Percentiles rank a stretch among this genome's conserved stretches.
These are phyloP conservation scores for Drosophila emarginata DNA, from an alignment of 2,888 invertebrate species.

Conservation along the genomic window DNA sequence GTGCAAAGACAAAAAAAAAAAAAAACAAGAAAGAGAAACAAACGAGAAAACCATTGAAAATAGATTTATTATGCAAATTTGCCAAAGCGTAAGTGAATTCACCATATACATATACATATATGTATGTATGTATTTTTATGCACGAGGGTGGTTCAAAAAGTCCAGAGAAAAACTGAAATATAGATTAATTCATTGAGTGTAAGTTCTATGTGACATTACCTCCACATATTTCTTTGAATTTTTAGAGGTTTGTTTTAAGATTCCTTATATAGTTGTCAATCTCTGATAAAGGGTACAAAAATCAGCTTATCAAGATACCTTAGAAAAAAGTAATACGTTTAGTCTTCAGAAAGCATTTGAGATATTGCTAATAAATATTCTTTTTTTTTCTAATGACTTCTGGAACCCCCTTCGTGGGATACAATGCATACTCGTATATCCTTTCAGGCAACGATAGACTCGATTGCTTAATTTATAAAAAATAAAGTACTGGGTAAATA, in stretches of 20 bases:
- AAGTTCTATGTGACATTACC: too few relatives aligned
- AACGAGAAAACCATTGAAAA: conserved; percentile 66
- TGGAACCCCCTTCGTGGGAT: not conserved
- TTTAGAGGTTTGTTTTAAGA: too few relatives aligned
- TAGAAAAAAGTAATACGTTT: too few relatives aligned
- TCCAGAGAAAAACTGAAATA: not conserved
- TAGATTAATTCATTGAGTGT: not conserved
- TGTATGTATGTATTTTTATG: conserved; percentile 17
- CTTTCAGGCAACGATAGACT: conserved; percentile 30
- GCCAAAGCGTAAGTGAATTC: conserved; percentile 63
- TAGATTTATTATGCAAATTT: conserved; percentile 79
- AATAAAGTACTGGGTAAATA: conserved; percentile 36
- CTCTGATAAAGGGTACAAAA: too few relatives aligned
- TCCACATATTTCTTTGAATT: too few relatives aligned
- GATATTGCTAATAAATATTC: too few relatives aligned
- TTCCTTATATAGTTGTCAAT: too few relatives aligned
- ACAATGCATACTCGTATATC: not conserved
- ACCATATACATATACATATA: conserved; percentile 12
- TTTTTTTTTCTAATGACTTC: too few relatives aligned
- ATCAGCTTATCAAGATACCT: too few relatives aligned
- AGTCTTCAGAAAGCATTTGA: too few relatives aligned
- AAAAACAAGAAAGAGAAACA: conserved; percentile 25
- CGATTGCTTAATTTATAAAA: conserved; percentile 69
- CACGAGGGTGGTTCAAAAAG: not conserved
- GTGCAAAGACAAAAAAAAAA: conserved; percentile 14